Conservation (phyloP, 2,797 vertebrate species). For the Acanthornis magna region DNA sequence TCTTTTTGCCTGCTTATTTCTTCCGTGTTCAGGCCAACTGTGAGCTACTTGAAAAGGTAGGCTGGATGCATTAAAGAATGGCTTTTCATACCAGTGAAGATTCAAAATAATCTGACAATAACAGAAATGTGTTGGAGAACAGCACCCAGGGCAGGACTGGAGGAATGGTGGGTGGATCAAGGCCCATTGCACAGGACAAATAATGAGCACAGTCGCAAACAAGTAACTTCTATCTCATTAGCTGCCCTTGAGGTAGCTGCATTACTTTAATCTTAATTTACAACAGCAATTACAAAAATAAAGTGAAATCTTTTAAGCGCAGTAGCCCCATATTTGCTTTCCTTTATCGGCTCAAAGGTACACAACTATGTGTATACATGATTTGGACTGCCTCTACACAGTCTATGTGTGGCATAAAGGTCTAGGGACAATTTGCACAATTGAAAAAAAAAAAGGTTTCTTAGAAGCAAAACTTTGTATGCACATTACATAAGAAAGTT, state of each 20-base stretch:
- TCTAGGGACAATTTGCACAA: not conserved
- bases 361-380: fast-evolving
- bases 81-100: not conserved
- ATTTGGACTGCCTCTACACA: not conserved
- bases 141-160: not conserved
- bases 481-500: not conserved
- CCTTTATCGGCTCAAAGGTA: not conserved
- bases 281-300: not conserved
- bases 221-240: not conserved
- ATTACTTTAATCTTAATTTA: slow-evolving; percentile 7
- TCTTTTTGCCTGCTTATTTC: not conserved
- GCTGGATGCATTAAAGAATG: not conserved
- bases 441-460: not conserved
- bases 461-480: not conserved
- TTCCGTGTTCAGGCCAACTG: not conserved
- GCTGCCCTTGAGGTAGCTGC: not conserved
- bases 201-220: not conserved
- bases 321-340: not conserved
- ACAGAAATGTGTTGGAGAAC: not conserved
- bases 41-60: slow-evolving; percentile 8
- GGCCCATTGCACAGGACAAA: not conserved
- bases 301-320: not conserved
- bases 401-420: not conserved
- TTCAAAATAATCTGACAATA: not conserved
- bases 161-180: not conserved